Base-by-base conservation (phyloP, 92 coral and sea anemone genomes). In the Epizoanthus illoricatus region DNA sequence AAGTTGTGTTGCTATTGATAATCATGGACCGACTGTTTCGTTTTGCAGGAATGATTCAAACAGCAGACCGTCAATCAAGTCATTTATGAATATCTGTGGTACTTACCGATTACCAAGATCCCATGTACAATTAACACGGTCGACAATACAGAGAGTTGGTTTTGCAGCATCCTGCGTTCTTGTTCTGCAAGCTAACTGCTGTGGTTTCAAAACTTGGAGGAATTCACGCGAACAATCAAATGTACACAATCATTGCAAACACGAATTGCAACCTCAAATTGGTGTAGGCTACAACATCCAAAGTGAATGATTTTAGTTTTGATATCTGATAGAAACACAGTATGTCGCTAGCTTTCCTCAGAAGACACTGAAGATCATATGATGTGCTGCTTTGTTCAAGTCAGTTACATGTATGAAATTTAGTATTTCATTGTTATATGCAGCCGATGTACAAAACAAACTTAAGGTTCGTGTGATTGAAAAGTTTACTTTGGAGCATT, bases 401-500 rank as follows among this genome's bases (percentile, higher is more conserved):
- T 40, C 13, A 33, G 16, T 3, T 17, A n/a, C n/a, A n/a, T n/a
- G n/a, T n/a, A 11, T 11, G 39, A 39, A 19, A 36, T 36, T 36
- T 15, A 16, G 19, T 68, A 9, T 68, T 28, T 0, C 33, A 28
- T 28, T 68, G 7, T 33, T 39, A 36, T 52, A 2, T 68, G 73
- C 21, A 16, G 52, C 8, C 47, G 10, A 68, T 4, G 73, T 33
- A 67, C 19, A 67, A 47, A 15, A 17, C 7, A 47, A 71, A 43
- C 15, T 7, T 15, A 18, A 21, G 59, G 7, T 71, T 71, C 60
- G 76, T 8, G 52, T 17, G 76, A 11, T 9, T 41, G 76, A 0
- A 43, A 71, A 71, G 76, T 71, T 71, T 47, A n/a, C 76, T 42
- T 71, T 71, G 18, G 39, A 71, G 21, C 23, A 71, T 49, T 71